Conservation (phyloP, 2,888 invertebrate genomes). For the Ophion costatus region DNA sequence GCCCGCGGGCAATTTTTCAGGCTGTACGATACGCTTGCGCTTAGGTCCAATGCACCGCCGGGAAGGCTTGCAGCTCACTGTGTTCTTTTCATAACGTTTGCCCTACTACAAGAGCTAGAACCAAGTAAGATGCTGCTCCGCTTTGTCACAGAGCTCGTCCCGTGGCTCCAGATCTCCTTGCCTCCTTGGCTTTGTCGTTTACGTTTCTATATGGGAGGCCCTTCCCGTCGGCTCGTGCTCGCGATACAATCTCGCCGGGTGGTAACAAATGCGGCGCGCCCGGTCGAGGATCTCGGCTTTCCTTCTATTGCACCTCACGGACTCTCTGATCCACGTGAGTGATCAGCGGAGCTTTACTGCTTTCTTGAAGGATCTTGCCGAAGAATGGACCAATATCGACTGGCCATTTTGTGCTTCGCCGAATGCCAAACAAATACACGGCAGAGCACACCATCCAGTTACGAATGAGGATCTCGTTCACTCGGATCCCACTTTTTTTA, state of each 20-base stretch:
- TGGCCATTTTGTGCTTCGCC: not conserved
- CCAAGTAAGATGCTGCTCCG: conserved; percentile 30
- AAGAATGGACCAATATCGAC: conserved; percentile 40
- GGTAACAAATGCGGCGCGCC: conserved; percentile 61
- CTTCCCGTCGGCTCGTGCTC: conserved; percentile 55
- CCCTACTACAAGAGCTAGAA: conserved; percentile 1
- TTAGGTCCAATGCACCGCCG: conserved; percentile 36
- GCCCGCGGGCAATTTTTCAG: conserved; percentile 61
- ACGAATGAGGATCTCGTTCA: not conserved
- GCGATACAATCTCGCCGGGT: conserved; percentile 60
- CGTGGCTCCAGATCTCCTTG: conserved; percentile 22
- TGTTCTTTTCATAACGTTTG: conserved; percentile 10
- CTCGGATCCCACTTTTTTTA: not conserved
- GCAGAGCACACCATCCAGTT: not conserved
- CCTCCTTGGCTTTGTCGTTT: conserved; percentile 41
- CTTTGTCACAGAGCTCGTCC: conserved; percentile 20
- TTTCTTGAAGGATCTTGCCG: conserved; percentile 13
- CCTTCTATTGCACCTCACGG: not conserved
- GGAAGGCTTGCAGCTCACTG: conserved; percentile 32
- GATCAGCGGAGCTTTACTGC: conserved; percentile 46
- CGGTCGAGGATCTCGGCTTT: conserved; percentile 16
- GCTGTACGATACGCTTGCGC: conserved; percentile 56
- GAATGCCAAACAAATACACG: not conserved
- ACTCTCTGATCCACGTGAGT: conserved; percentile 38
- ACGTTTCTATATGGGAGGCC: conserved; percentile 37